Evolutionary conservation across 2,797 vertebrate genomes (phyloP), one percentile per base, ranked within the genome.

Genomic region (Pipistrellus pygmaeus): DNA sequence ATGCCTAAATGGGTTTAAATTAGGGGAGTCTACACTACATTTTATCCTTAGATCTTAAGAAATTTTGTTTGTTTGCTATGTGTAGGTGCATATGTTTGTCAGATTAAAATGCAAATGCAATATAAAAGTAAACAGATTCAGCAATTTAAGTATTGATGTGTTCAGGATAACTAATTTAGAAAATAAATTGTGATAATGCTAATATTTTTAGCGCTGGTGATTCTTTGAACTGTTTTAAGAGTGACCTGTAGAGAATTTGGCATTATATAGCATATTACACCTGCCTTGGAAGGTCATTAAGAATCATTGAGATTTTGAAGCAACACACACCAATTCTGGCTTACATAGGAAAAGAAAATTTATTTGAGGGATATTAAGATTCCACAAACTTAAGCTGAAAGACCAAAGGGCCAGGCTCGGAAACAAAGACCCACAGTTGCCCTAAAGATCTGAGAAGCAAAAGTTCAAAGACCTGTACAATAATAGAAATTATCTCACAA

Each of bases 361-460:
- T 94, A 86, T 90, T 69, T 85, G 73, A 92, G 53, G 55, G 25
- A n/a, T 77, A n/a, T 48, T 87, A 77, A 73, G 30, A 96, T 94
- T 96, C 38, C 30, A 41, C 4, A 92, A 38, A 90, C 13, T 83
- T n/a, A 88, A 88, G 18, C 30, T 83, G 53, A 83, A 90, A 83
- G 68, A 77, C 55, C 48, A 73, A 78, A 86, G n/a, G 81, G 27
- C 68, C 53, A 85, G 41, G 25, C n/a, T 48, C 44, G 18, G 87
- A 87, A 80, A 85, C 38, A 88, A 27, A 80, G 75, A 53, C 48
- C 10, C 57, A 6, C 21, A 41, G 23, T 38, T 75, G 80, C 72
- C n/a, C 27, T 77, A 38, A 12, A 87, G n/a, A 80, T 23, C 9
- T 23, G 35, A 62, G 64, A 81, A 78, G n/a, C 73, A 72, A 72